A percentile compares a stretch with the other conserved stretches of the same genome.
Conservation (phyloP, 2,797 vertebrate genomes). For the Macrochelys suwanniensis region DNA sequence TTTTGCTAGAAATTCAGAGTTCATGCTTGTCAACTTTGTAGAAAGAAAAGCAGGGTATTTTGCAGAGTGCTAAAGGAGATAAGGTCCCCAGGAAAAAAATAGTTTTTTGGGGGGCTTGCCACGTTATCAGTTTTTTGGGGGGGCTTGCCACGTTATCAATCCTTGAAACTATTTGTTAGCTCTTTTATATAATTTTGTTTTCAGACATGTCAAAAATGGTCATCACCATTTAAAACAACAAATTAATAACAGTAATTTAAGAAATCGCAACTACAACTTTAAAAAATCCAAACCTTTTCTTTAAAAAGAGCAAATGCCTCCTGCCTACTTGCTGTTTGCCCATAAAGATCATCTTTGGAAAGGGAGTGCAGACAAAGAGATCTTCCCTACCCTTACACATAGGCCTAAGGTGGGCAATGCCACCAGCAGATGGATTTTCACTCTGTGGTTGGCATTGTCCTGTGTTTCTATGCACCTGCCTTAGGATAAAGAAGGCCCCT, state of each 20-base stretch:
- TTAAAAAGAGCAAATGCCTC: neutral
- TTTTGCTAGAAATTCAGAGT: neutral
- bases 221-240: neutral
- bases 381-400: neutral
- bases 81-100: neutral
- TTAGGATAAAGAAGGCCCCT: neutral
- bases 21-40: neutral
- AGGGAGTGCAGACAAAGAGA: neutral
- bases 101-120: neutral
- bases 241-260: neutral
- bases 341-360: neutral
- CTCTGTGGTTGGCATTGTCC: rapidly evolving
- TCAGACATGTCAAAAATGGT: neutral
- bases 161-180: neutral
- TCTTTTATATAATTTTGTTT: neutral
- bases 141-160: neutral
- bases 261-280: rapidly evolving
- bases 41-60: neutral
- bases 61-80: neutral
- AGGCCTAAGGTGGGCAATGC: neutral
- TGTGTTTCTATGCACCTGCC: neutral
- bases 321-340: neutral
- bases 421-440: rapidly evolving
- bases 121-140: neutral
- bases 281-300: neutral